Percentiles rank a stretch among this genome's conserved stretches.
Conservation (phyloP, 2,113 vertebrate genomes). For the Coracopsis vasa region DNA sequence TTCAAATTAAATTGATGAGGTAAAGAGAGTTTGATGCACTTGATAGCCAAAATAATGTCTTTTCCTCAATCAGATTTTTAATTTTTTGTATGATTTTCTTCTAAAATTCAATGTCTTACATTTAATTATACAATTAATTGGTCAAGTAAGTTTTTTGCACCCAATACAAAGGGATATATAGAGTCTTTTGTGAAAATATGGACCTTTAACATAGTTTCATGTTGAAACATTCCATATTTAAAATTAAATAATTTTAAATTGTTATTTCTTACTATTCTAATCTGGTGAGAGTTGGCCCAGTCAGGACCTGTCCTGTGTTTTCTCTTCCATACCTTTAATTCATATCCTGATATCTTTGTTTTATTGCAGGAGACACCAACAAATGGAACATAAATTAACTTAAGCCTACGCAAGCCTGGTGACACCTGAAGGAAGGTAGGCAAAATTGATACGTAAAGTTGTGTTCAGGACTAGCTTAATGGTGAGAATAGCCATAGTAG, state of each 20-base stretch:
- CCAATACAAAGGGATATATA: not conserved
- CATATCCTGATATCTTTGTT: not conserved
- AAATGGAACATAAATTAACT: conserved; percentile 54
- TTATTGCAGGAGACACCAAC: conserved; percentile 34
- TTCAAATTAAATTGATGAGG: not conserved
- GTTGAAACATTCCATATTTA: not conserved
- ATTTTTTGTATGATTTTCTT: not conserved
- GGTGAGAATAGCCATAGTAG: not conserved
- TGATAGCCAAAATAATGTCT: not conserved
- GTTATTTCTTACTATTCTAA: not conserved
- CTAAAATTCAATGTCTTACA: not conserved
- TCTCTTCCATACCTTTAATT: not conserved
- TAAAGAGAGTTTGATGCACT: not conserved
- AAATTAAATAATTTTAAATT: not conserved
- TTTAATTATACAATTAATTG: not conserved
- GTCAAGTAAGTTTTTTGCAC: not conserved
- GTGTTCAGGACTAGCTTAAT: not conserved
- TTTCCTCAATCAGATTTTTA: not conserved
- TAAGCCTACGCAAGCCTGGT: not conserved
- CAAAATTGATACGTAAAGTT: not conserved
- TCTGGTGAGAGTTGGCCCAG: not conserved
- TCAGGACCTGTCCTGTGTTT: not conserved
- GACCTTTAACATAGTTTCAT: not conserved
- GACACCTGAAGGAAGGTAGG: conserved; percentile 27
- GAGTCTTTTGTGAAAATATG: not conserved